phyloP scores from a whole-genome alignment of 2,888 invertebrate genomes.

The Caenorhabditis becei region DNA sequence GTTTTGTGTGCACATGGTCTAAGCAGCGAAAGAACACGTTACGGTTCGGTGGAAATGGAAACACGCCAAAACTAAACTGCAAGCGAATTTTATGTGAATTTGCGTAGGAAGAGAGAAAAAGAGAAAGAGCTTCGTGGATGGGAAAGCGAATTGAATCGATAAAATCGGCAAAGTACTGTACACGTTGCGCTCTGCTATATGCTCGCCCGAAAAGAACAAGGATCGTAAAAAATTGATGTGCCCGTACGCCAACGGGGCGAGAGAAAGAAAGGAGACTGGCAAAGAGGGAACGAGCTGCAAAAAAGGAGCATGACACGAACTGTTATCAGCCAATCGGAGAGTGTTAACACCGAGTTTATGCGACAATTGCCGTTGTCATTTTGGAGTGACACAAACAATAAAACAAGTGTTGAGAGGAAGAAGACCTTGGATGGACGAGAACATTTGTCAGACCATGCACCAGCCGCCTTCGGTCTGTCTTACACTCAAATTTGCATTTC shows the following conservation, averaged over 20 bases:
- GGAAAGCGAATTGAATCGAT: constrained; percentile 30
- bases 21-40: constrained; percentile 21
- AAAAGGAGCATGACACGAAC: constrained; percentile 39
- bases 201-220: constrained; percentile 37
- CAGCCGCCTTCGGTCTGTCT: constrained; percentile 40
- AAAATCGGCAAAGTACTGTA: constrained; percentile 12
- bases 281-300: constrained; percentile 13
- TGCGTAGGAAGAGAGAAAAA: constrained; percentile 5
- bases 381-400: constrained; percentile 34
- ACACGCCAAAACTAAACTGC: constrained; percentile 20
- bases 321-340: constrained; percentile 41
- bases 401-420: constrained; percentile 12
- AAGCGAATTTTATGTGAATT: neutral
- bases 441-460: constrained; percentile 56
- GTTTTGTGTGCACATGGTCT: constrained; percentile 40
- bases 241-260: constrained; percentile 15
- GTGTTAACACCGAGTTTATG: constrained; percentile 21
- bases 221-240: constrained; percentile 50
- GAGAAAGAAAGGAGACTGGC: constrained; percentile 7
- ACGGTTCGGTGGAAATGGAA: constrained; percentile 36
- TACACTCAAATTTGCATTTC: constrained; percentile 59
- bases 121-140: neutral
- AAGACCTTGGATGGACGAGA: constrained; percentile 47
- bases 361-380: neutral
- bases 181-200: constrained; percentile 2